phyloP scores from a whole-genome alignment of 2,888 invertebrate genomes.

The Escarpia spicata region DNA sequence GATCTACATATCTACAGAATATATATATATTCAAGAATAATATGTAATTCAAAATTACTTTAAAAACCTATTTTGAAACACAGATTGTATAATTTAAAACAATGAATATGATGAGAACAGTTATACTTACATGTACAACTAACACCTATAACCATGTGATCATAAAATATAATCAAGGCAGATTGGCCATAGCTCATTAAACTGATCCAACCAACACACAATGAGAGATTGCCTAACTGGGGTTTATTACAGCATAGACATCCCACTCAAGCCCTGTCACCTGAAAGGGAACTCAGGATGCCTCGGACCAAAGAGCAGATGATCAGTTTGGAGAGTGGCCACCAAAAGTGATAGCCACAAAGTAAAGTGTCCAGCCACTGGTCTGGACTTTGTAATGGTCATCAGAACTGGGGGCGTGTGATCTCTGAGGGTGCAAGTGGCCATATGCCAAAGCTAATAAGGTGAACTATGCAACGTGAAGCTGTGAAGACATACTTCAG shows the following conservation, averaged over 20 bases:
- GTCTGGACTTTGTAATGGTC: background rate
- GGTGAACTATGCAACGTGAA: background rate
- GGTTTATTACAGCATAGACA: background rate
- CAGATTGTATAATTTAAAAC: background rate
- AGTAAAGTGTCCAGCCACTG: background rate
- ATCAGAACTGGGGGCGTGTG: background rate
- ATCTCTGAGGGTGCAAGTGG: background rate
- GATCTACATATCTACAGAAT: too few species aligned
- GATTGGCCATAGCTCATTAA: background rate
- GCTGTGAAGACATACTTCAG: background rate
- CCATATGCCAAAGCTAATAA: constrained; percentile 2
- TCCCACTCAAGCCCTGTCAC: background rate
- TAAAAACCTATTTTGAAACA: too few species aligned
- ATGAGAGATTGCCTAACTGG: background rate
- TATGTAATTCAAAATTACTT: background rate
- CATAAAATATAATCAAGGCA: constrained; percentile 6
- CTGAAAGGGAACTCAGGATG: constrained; percentile 3
- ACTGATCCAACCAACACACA: background rate
- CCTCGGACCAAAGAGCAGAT: background rate
- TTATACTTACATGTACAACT: background rate
- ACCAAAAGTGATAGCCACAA: background rate
- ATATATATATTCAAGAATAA: background rate
- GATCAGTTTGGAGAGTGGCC: background rate
- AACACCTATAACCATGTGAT: background rate
- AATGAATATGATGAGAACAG: background rate